These are phyloP conservation scores for Synergus gifuensis DNA, from an alignment of 2,888 invertebrate species.

Conservation along the genomic window DNA sequence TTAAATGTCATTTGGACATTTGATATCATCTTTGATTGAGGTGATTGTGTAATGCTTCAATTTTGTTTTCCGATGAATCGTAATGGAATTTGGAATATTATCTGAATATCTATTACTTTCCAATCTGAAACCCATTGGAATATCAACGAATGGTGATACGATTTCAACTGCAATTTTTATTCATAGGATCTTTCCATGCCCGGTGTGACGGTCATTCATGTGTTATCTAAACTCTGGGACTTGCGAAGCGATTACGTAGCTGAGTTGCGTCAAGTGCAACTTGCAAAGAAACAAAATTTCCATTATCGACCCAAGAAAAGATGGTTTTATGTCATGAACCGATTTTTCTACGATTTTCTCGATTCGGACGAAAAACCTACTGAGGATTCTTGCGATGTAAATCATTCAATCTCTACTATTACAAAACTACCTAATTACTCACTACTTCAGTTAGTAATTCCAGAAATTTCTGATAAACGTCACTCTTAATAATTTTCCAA, in stretches of 20 bases:
- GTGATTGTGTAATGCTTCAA: neutral
- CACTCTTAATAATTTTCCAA: no score
- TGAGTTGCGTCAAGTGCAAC: conserved; percentile 51
- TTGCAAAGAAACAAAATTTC: conserved; percentile 32
- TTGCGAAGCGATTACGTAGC: conserved; percentile 42
- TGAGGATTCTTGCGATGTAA: conserved; percentile 40
- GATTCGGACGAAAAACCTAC: conserved; percentile 50
- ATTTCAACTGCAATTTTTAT: conserved; percentile 48
- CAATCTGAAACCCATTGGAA: conserved; percentile 42
- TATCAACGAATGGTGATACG: conserved; percentile 45
- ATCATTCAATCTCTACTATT: neutral
- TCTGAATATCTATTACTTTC: neutral
- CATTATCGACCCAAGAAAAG: conserved; percentile 41
- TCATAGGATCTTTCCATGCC: conserved; percentile 45
- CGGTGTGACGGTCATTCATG: conserved; percentile 53
- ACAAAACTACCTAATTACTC: no score
- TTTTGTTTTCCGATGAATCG: neutral
- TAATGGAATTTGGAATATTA: neutral
- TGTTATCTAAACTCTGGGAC: conserved; percentile 42
- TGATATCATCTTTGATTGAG: no score
- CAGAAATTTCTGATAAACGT: no score
- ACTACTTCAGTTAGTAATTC: no score
- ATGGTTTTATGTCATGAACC: conserved; percentile 45
- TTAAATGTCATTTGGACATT: neutral
- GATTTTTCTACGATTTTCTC: conserved; percentile 52